A percentile compares a stretch with the other conserved stretches of the same genome.
Evolutionary conservation across 2,113 vertebrate species (phyloP).

Genomic region (Ovis aries): ARS-UI_Ramb_v3.0 NC_056060.1:38651501-38652000

Average conservation of each 20-base stretch:
- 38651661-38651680: not conserved
- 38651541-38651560: not conserved
- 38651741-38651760: not conserved
- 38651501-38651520: not conserved
- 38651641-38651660: not conserved
- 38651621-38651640: not conserved
- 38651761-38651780: not conserved
- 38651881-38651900: not conserved
- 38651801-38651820: not conserved
- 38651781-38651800: not conserved
- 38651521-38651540: not conserved
- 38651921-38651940: rapidly evolving
- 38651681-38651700: not conserved
- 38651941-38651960: rapidly evolving
- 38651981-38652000: not conserved
- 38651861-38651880: not conserved
- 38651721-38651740: not conserved
- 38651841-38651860: not conserved
- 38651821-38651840: not conserved
- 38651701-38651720: not conserved
- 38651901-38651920: not conserved
- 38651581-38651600: constrained; percentile 26
- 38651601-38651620: not conserved
- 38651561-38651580: not conserved
- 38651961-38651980: not conserved